phyloP scores from a whole-genome alignment of 2,888 invertebrate species.

The Scotopteryx bipunctaria region DNA sequence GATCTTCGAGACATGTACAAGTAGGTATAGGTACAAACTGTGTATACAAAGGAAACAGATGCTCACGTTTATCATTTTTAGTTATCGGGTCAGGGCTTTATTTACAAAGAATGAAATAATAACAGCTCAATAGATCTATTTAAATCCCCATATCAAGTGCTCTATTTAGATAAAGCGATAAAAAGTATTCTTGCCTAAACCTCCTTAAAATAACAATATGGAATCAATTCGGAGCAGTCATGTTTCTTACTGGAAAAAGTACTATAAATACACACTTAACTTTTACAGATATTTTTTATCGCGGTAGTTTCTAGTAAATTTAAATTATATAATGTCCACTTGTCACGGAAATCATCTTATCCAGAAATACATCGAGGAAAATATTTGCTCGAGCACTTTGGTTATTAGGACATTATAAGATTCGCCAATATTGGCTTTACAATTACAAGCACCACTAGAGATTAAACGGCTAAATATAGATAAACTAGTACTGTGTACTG shows the following conservation, averaged over 20 bases:
- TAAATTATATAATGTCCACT: neutral
- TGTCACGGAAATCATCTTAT: constrained; percentile 2
- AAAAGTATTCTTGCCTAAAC: neutral
- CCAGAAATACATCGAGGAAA: constrained; percentile 17
- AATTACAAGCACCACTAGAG: constrained; percentile 16
- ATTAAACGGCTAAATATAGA: constrained; percentile 19
- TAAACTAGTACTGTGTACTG: constrained; percentile 8
- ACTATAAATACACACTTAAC: no score
- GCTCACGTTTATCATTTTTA: constrained; percentile 3
- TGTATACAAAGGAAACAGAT: neutral
- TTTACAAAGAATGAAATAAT: constrained; percentile 7
- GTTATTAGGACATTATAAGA: constrained; percentile 17
- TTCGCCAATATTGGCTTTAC: constrained; percentile 21
- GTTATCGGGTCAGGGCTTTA: constrained; percentile 15
- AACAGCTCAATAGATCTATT: constrained; percentile 12
- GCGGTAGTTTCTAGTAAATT: no score
- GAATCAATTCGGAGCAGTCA: neutral
- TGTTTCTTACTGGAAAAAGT: neutral
- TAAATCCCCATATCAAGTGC: constrained; percentile 8
- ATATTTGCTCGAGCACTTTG: constrained; percentile 17
- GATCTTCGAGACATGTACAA: no score
- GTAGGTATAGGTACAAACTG: neutral
- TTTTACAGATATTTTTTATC: no score
- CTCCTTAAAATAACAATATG: no score
- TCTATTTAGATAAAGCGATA: constrained; percentile 18